Conservation (phyloP, 1,140 invertebrate genomes). For the Drosophila tani region DNA sequence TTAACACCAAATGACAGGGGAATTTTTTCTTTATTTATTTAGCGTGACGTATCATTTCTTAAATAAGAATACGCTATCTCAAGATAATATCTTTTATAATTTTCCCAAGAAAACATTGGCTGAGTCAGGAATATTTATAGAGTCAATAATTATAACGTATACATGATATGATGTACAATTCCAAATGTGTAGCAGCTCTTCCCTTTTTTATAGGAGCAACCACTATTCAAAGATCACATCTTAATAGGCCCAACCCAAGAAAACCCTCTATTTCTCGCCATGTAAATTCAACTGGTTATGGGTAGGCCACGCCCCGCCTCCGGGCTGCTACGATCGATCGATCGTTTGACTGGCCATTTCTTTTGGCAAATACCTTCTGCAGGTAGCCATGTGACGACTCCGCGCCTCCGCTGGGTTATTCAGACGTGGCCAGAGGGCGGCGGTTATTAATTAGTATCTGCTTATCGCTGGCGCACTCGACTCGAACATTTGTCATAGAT, state of each 20-base stretch:
- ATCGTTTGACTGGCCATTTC: constrained; percentile 53
- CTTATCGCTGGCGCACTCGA: constrained; percentile 70
- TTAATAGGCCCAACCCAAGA: neutral
- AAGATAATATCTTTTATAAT: neutral
- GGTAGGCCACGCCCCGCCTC: constrained; percentile 15
- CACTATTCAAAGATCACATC: neutral
- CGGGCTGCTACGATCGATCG: constrained; percentile 27
- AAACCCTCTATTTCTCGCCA: constrained; percentile 1
- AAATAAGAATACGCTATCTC: neutral
- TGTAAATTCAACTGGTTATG: constrained; percentile 38
- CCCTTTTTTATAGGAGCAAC: neutral
- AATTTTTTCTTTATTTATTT: neutral
- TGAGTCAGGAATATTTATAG: neutral
- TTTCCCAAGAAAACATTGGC: neutral
- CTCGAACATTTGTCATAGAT: constrained; percentile 77
- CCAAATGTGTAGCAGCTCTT: neutral
- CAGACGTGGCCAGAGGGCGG: constrained; percentile 38
- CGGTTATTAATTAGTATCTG: constrained; percentile 80
- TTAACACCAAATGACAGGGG: neutral
- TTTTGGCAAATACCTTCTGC: constrained; percentile 53
- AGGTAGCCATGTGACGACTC: constrained; percentile 59
- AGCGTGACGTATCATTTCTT: neutral
- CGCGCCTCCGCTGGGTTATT: constrained; percentile 1
- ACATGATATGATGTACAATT: neutral
- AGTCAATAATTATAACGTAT: too few relatives aligned